Percentiles rank a stretch among this genome's conserved stretches.
phyloP scores from a whole-genome alignment of 2,888 invertebrate genomes.

The Ypsolopha scabrella region DNA sequence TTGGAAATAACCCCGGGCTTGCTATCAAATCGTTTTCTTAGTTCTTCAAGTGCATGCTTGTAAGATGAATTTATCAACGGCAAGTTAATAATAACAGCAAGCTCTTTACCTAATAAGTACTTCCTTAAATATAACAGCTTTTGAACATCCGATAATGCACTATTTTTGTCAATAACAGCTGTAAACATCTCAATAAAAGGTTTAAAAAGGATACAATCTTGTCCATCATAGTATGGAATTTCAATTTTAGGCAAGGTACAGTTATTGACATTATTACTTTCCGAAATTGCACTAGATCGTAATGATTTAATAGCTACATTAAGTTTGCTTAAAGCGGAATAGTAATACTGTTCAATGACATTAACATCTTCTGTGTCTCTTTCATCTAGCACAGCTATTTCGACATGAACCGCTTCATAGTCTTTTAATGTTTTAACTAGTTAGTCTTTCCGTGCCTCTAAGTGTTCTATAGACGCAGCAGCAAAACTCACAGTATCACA shows the following conservation, averaged over 20 bases:
- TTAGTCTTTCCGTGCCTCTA: background rate
- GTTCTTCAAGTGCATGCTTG: constrained; percentile 5
- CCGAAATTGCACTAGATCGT: background rate
- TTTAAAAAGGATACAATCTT: background rate
- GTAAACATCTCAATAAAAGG: background rate
- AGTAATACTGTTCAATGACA: background rate
- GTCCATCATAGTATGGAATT: background rate
- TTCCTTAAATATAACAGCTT: constrained; percentile 11
- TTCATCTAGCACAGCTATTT: background rate
- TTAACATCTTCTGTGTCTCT: background rate
- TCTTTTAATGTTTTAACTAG: background rate
- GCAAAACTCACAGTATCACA: background rate
- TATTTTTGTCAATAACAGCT: background rate
- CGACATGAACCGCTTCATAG: background rate
- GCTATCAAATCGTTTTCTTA: constrained; percentile 10
- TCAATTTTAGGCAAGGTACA: background rate
- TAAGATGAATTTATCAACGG: constrained; percentile 9
- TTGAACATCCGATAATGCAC: background rate
- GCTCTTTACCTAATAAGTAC: background rate
- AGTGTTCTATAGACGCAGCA: background rate
- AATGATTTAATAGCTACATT: background rate
- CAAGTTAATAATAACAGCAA: constrained; percentile 9
- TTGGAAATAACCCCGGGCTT: constrained; percentile 5
- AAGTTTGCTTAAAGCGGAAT: background rate
- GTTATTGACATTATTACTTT: background rate